Evolutionary conservation across 2,113 vertebrate genomes (phyloP).

Genomic region (Mugil cephalus): DNA sequence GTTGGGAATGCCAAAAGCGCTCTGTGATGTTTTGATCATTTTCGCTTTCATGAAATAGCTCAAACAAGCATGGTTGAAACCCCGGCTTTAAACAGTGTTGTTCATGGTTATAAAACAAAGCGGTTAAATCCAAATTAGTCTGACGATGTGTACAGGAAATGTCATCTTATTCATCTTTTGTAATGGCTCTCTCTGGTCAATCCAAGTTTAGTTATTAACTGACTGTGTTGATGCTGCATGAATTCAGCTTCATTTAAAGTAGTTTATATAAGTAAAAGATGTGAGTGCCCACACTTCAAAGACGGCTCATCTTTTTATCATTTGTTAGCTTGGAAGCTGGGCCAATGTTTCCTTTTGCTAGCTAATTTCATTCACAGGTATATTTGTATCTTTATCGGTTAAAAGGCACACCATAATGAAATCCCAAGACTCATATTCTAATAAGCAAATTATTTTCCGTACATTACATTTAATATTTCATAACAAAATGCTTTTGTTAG

Average conservation of each 20-base stretch:
- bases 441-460: too few relatives aligned
- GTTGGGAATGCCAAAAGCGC: constrained; percentile 6
- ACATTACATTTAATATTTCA: too few relatives aligned
- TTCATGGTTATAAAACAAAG: constrained; percentile 31
- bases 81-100: not conserved
- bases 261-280: too few relatives aligned
- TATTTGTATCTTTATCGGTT: too few relatives aligned
- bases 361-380: too few relatives aligned
- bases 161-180: constrained; percentile 12
- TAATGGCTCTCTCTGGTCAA: constrained; percentile 11
- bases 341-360: too few relatives aligned
- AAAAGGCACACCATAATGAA: too few relatives aligned
- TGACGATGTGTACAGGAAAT: constrained; percentile 17
- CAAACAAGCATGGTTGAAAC: constrained; percentile 27
- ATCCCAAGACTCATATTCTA: too few relatives aligned
- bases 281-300: not conserved
- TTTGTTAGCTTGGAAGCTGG: not conserved
- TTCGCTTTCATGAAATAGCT: constrained; percentile 23
- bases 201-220: too few relatives aligned
- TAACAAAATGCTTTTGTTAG: not conserved
- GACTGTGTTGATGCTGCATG: not conserved
- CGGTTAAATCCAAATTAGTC: constrained; percentile 17
- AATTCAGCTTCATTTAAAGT: not conserved
- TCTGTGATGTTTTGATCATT: constrained; percentile 31
- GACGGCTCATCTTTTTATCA: constrained; percentile 14